phyloP scores from a whole-genome alignment of 2,888 invertebrate species.

The Nudaria mundana region DNA sequence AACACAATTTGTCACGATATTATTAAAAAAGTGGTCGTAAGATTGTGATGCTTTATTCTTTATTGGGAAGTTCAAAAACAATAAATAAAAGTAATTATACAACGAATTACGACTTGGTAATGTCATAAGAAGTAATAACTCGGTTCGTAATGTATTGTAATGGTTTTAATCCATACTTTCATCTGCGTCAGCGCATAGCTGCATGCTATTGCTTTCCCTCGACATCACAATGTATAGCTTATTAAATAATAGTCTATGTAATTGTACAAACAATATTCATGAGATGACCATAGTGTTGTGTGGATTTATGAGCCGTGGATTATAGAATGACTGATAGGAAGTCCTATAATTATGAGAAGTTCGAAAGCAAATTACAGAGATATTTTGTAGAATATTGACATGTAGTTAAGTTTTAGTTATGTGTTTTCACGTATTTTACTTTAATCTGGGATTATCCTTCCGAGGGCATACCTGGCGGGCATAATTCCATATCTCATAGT shows the following conservation, averaged over 20 bases:
- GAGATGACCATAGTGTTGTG: constrained; percentile 15
- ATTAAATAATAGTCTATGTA: constrained; percentile 30
- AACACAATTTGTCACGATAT: too few species aligned
- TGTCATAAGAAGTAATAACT: constrained; percentile 16
- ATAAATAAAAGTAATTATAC: too few species aligned
- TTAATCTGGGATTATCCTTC: too few species aligned
- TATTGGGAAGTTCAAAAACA: too few species aligned
- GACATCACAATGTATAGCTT: constrained; percentile 22
- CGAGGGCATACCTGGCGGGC: too few species aligned
- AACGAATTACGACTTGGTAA: background rate
- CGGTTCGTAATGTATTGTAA: constrained; percentile 25
- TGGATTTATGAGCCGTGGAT: constrained; percentile 24
- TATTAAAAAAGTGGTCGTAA: too few species aligned
- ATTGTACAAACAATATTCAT: constrained; percentile 28
- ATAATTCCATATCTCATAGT: too few species aligned
- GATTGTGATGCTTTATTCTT: too few species aligned
- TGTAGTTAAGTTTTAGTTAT: too few species aligned
- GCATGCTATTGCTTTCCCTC: constrained; percentile 43
- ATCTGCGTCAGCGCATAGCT: constrained; percentile 29
- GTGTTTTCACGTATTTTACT: too few species aligned
- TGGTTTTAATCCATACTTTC: constrained; percentile 31
- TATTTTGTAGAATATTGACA: background rate
- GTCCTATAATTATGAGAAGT: too few species aligned
- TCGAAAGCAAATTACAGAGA: too few species aligned
- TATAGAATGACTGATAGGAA: background rate